Percentiles rank a stretch among this genome's conserved stretches.
Evolutionary conservation across 92 coral and sea anemone species (phyloP).

Genomic region (Montipora capitata): DNA sequence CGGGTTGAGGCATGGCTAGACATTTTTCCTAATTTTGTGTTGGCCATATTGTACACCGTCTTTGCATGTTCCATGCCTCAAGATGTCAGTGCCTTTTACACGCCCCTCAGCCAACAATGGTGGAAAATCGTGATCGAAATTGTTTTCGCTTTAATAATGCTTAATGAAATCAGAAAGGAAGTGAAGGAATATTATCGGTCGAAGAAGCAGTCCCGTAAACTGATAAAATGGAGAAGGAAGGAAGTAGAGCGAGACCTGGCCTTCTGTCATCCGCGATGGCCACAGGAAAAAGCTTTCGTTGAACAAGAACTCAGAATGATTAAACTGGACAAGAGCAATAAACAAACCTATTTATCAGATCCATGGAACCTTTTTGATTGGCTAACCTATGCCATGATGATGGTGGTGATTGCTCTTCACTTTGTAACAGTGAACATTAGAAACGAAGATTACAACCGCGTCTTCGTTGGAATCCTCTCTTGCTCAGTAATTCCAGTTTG

Average conservation of each 20-base stretch:
- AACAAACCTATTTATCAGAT: conserved; percentile 80
- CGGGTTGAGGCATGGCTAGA: conserved; percentile 82
- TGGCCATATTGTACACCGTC: conserved; percentile 80
- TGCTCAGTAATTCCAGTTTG: conserved; percentile 79
- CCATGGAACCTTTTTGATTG: conserved; percentile 89
- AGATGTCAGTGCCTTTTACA: conserved; percentile 73
- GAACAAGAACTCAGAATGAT: conserved; percentile 72
- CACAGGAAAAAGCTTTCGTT: conserved; percentile 78
- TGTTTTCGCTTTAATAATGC: conserved; percentile 73
- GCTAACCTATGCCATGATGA: conserved; percentile 82
- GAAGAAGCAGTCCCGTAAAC: conserved; percentile 64
- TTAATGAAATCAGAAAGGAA: conserved; percentile 86
- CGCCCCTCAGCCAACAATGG: conserved; percentile 74
- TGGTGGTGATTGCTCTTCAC: conserved; percentile 72
- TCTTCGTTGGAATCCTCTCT: conserved; percentile 70
- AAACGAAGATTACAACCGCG: conserved; percentile 49
- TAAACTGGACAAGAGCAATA: conserved; percentile 61
- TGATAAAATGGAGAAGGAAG: conserved; percentile 76
- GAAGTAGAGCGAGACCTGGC: conserved; percentile 80
- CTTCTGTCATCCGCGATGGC: conserved; percentile 91
- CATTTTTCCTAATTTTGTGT: conserved; percentile 73
- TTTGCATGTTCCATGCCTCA: conserved; percentile 80
- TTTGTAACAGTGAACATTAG: conserved; percentile 51
- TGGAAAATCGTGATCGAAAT: conserved; percentile 84
- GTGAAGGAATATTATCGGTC: conserved; percentile 78